phyloP scores from a whole-genome alignment of 2,888 invertebrate species.

The Phymatocera aterrima region DNA sequence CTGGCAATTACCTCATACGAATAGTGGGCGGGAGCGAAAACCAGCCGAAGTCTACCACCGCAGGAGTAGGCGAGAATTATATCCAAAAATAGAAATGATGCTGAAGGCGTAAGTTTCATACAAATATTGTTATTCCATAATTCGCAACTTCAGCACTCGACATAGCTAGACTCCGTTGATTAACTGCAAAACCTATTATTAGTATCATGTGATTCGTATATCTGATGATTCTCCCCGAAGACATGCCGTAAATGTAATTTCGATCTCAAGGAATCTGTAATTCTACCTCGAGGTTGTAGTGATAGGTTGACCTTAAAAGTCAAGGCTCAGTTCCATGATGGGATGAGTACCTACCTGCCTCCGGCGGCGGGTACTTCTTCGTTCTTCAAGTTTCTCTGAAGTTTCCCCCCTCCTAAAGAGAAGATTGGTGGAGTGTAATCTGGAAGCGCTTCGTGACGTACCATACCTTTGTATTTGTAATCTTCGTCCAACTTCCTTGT shows the following conservation, averaged over 20 bases:
- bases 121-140: not conserved
- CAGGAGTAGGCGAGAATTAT: conserved; percentile 79
- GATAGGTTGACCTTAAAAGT: conserved; percentile 2
- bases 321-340: not conserved
- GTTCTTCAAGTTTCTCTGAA: conserved; percentile 23
- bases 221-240: not conserved
- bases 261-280: not conserved
- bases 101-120: conserved; percentile 75
- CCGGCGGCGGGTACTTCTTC: conserved; percentile 19
- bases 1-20: conserved; percentile 83
- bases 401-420: conserved; percentile 5
- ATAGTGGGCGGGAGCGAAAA: conserved; percentile 72
- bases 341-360: not conserved
- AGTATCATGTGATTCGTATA: not conserved
- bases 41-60: conserved; percentile 78
- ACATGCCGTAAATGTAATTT: not conserved
- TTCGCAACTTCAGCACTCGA: not conserved
- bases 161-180: not conserved
- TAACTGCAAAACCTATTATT: too few relatives aligned
- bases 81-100: conserved; percentile 80
- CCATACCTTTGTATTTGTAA: conserved; percentile 31
- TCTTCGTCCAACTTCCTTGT: conserved; percentile 14
- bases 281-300: not conserved
- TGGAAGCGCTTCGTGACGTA: not conserved
- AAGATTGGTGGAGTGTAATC: conserved; percentile 18